phyloP scores from a whole-genome alignment of 2,797 vertebrate genomes.

The Alca torda region DNA sequence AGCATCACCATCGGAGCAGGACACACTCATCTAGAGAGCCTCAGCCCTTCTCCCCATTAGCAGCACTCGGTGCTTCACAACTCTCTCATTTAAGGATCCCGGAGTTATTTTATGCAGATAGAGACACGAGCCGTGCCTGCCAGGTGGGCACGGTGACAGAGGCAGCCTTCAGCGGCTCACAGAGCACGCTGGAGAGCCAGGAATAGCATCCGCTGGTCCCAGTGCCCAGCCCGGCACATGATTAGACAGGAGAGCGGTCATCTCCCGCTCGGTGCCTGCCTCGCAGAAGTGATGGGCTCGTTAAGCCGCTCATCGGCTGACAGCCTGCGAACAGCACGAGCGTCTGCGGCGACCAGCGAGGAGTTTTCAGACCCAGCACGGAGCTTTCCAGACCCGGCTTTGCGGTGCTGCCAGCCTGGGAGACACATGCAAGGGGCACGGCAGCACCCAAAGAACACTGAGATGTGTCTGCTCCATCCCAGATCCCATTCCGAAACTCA shows the following conservation, averaged over 20 bases:
- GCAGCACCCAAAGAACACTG: neutral
- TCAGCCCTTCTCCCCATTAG: neutral
- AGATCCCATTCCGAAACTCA: accelerated
- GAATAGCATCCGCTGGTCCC: neutral
- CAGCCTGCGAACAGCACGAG: neutral
- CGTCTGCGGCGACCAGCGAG: neutral
- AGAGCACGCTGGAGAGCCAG: neutral
- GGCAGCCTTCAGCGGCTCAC: neutral
- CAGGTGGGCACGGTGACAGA: neutral
- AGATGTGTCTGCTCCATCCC: accelerated
- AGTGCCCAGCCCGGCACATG: neutral
- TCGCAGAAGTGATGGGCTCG: neutral
- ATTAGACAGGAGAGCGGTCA: neutral
- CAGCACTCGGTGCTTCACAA: neutral
- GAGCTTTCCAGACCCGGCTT: neutral
- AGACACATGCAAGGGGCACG: accelerated
- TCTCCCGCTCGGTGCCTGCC: neutral
- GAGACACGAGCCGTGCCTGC: neutral
- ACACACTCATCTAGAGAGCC: neutral
- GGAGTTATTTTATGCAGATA: neutral
- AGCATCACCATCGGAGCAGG: neutral
- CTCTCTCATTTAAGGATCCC: neutral
- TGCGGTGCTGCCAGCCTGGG: accelerated
- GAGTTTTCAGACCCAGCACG: neutral
- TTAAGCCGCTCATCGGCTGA: neutral